Percentiles rank a stretch among this genome's conserved stretches.
These are phyloP conservation scores for Chionoecetes opilio DNA, from an alignment of 1,140 invertebrate genomes.

Conservation along the genomic window DNA sequence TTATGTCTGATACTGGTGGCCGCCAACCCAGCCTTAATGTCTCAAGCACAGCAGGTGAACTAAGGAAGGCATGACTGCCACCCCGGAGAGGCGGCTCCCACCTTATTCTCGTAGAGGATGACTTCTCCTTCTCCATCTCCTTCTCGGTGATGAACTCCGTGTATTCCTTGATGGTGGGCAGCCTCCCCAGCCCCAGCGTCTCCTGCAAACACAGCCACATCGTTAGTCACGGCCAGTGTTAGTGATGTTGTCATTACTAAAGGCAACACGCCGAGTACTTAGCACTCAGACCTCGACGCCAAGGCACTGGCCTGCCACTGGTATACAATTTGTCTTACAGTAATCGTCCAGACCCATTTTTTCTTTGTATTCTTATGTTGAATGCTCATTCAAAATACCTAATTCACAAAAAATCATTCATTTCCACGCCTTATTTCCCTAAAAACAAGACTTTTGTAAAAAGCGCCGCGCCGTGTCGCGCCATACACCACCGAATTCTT, in stretches of 20 bases:
- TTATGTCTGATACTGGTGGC: neutral
- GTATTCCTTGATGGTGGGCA: conserved; percentile 75
- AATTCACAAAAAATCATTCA: too few species aligned
- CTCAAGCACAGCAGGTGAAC: neutral
- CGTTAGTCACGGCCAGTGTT: neutral
- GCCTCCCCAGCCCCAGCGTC: conserved; percentile 59
- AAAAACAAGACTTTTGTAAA: too few species aligned
- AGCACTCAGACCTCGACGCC: neutral
- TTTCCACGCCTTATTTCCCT: too few species aligned
- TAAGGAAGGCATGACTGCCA: neutral
- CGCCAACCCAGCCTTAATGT: neutral
- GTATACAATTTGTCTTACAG: too few species aligned
- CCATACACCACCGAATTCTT: too few species aligned
- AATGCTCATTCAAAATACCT: too few species aligned
- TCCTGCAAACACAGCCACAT: neutral
- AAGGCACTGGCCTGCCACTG: too few species aligned
- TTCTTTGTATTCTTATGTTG: too few species aligned
- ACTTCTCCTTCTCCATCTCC: conserved; percentile 69
- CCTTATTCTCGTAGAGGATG: conserved; percentile 76
- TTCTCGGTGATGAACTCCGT: conserved; percentile 75
- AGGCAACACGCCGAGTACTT: neutral
- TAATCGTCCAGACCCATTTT: too few species aligned
- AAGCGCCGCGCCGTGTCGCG: too few species aligned
- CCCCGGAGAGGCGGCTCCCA: neutral
- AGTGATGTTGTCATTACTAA: neutral